Conservation (phyloP, 2,113 vertebrate species). For the Hemiscyllium ocellatum region DNA sequence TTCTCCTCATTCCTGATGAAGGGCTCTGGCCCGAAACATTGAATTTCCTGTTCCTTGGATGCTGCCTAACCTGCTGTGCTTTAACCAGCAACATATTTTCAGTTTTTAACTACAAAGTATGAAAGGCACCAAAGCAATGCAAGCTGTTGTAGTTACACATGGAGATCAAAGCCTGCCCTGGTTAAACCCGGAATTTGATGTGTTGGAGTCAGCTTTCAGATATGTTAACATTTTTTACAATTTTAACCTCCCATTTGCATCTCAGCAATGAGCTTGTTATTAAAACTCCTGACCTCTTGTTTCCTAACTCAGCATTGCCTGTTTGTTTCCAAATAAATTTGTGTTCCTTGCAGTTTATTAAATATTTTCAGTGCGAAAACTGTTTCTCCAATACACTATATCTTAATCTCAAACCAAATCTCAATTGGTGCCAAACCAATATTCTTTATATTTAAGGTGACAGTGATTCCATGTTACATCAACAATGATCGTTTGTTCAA, state of each 20-base stretch:
- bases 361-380: not conserved
- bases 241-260: not conserved
- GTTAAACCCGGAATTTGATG: too few species aligned
- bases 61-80: too few species aligned
- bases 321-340: not conserved
- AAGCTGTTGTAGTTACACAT: too few species aligned
- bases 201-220: not conserved
- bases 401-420: not conserved
- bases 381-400: not conserved
- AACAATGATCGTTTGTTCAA: not conserved
- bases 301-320: not conserved
- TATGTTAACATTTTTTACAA: not conserved
- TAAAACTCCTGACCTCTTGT: not conserved
- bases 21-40: too few species aligned
- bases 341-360: not conserved
- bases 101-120: too few species aligned
- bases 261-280: not conserved
- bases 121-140: too few species aligned
- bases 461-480: not conserved
- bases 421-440: not conserved
- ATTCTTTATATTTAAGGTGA: not conserved
- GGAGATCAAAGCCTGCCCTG: too few species aligned
- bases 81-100: too few species aligned
- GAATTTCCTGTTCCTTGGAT: too few species aligned
- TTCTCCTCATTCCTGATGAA: too few species aligned